These are phyloP conservation scores for Salarias fasciatus DNA, from an alignment of 2,797 vertebrate genomes.

Conservation along the genomic window DNA sequence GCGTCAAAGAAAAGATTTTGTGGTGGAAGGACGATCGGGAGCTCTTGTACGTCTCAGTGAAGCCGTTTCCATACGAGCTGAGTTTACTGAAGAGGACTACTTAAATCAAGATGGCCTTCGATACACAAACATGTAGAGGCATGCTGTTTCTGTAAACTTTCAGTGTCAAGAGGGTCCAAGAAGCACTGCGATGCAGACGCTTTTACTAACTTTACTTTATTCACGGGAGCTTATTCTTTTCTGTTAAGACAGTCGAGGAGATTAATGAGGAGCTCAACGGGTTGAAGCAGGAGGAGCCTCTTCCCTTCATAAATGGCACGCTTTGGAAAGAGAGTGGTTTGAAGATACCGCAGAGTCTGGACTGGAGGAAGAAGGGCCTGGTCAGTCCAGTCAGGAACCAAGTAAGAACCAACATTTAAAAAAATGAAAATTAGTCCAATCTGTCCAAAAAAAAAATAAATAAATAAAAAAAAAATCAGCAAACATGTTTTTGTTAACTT, in stretches of 20 bases:
- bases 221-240: constrained; percentile 3
- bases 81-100: too few species aligned
- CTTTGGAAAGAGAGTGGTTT: neutral
- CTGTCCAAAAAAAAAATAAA: too few species aligned
- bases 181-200: too few species aligned
- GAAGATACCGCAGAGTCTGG: constrained; percentile 68
- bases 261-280: constrained; percentile 74
- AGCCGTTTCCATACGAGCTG: too few species aligned
- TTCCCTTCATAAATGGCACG: constrained; percentile 27
- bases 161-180: too few species aligned
- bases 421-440: neutral
- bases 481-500: neutral
- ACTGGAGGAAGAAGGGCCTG: constrained; percentile 86
- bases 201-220: too few species aligned
- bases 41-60: too few species aligned
- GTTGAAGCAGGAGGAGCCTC: constrained; percentile 62
- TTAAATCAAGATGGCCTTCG: too few species aligned
- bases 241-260: constrained; percentile 82
- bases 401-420: constrained; percentile 59
- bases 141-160: too few species aligned
- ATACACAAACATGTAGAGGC: too few species aligned
- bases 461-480: neutral
- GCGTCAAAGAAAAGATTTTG: too few species aligned
- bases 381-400: constrained; percentile 87
- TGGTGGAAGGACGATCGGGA: too few species aligned